Evolutionary conservation across 2,888 invertebrate genomes (phyloP).

Genomic region (Tetranychus piercei): DNA sequence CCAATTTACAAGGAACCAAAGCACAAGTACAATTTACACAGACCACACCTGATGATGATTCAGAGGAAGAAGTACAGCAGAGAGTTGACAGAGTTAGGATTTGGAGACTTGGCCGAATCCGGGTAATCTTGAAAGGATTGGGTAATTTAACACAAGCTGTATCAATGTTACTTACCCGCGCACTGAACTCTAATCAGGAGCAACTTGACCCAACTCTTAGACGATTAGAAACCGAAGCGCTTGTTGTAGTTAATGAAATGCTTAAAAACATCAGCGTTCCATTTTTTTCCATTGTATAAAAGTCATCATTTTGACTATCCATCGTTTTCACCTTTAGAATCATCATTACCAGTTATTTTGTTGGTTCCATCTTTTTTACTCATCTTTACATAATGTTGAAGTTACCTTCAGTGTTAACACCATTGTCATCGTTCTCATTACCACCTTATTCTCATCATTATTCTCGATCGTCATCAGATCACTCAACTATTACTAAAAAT

Average conservation of each 20-base stretch:
- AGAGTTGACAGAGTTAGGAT: slow-evolving; percentile 25
- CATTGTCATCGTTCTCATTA: background rate
- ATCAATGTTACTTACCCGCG: slow-evolving; percentile 26
- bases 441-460: background rate
- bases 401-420: background rate
- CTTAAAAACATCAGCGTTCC: slow-evolving; percentile 27
- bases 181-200: slow-evolving; percentile 23
- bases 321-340: background rate
- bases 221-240: slow-evolving; percentile 26
- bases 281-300: slow-evolving; percentile 27
- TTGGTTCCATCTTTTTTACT: background rate
- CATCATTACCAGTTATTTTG: background rate
- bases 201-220: slow-evolving; percentile 25
- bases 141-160: slow-evolving; percentile 27
- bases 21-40: slow-evolving; percentile 27
- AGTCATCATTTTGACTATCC: background rate
- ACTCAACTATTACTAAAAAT: too few species aligned
- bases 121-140: slow-evolving; percentile 25
- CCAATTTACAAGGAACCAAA: slow-evolving; percentile 25
- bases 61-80: slow-evolving; percentile 23
- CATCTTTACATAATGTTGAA: background rate
- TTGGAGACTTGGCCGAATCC: slow-evolving; percentile 26
- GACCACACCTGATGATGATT: slow-evolving; percentile 21
- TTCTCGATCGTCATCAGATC: background rate
- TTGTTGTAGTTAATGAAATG: slow-evolving; percentile 24